A percentile compares a stretch with the other conserved stretches of the same genome.
phyloP scores from a whole-genome alignment of 2,797 vertebrate genomes.

The Cygnus olor region DNA sequence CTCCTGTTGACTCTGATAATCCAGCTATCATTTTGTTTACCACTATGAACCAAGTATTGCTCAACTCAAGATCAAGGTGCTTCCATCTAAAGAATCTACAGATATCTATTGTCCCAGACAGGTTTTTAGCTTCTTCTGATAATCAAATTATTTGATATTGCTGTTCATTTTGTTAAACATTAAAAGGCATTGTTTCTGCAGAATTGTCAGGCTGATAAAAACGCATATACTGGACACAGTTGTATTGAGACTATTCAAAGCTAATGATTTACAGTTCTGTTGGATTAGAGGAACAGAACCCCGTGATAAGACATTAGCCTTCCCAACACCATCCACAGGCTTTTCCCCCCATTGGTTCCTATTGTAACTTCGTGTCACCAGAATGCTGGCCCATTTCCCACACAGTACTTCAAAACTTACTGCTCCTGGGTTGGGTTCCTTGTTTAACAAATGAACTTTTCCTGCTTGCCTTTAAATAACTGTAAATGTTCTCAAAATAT shows the following conservation, averaged over 20 bases:
- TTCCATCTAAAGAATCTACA: constrained; percentile 21
- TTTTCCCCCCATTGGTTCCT: background rate
- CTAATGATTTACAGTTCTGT: background rate
- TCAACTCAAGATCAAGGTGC: background rate
- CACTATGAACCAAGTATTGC: background rate
- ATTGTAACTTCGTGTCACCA: background rate
- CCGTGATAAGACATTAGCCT: background rate
- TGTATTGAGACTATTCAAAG: background rate
- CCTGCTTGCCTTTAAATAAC: background rate
- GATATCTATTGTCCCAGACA: background rate
- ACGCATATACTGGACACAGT: background rate
- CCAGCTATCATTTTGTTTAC: constrained; percentile 9
- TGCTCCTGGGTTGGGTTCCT: background rate
- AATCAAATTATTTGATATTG: constrained; percentile 44
- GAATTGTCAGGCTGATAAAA: constrained; percentile 35
- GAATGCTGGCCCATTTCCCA: background rate
- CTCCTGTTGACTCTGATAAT: background rate
- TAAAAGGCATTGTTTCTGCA: constrained; percentile 51
- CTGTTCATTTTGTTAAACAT: constrained; percentile 26
- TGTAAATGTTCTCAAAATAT: background rate
- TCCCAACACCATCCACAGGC: background rate
- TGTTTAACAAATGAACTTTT: background rate
- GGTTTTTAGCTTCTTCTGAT: constrained; percentile 40
- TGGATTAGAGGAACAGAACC: background rate
- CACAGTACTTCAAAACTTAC: background rate